Conservation (phyloP, 2,113 vertebrate genomes). For the Sinocyclocheilus rhinocerous region DNA sequence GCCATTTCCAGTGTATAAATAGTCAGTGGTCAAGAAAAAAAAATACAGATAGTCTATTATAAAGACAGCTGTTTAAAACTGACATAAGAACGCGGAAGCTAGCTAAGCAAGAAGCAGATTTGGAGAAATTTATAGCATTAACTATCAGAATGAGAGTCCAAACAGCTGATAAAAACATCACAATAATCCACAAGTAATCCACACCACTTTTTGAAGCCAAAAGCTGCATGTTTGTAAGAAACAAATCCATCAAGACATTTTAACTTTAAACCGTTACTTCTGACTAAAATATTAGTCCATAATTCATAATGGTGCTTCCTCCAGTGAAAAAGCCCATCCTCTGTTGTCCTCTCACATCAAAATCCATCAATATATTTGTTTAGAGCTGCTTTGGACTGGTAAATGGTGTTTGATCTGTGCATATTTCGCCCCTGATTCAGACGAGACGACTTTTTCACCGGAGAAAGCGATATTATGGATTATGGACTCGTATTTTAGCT, state of each 20-base stretch:
- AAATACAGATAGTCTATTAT: background rate
- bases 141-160: background rate
- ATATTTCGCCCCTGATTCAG: background rate
- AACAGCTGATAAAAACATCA: background rate
- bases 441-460: too few species aligned
- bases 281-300: background rate
- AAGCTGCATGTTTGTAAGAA: background rate
- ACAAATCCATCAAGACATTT: background rate
- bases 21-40: background rate
- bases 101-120: background rate
- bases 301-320: background rate
- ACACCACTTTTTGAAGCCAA: background rate
- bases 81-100: background rate
- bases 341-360: background rate
- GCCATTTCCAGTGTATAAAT: slow-evolving; percentile 29
- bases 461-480: background rate
- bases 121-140: background rate
- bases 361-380: background rate
- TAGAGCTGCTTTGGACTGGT: too few species aligned
- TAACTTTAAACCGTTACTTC: background rate
- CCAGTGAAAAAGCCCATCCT: too few species aligned
- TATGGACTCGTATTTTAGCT: too few species aligned
- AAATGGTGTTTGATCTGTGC: background rate
- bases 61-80: background rate
- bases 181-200: background rate